A percentile compares a stretch with the other conserved stretches of the same genome.
These are phyloP conservation scores for Drosophila anomelani DNA, from an alignment of 2,888 invertebrate species.

Conservation along the genomic window DNA sequence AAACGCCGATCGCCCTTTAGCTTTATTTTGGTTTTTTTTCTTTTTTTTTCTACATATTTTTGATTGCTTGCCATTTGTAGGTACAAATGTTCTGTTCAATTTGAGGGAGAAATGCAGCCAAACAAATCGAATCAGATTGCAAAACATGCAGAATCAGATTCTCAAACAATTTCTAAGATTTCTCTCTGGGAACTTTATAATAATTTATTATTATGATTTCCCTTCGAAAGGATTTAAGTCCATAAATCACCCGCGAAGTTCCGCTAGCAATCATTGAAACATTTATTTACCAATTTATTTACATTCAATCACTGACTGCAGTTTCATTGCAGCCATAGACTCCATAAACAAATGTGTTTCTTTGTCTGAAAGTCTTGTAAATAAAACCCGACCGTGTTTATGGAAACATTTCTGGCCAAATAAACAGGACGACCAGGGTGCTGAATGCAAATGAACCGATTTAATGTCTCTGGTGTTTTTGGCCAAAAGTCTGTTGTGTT, in stretches of 20 bases:
- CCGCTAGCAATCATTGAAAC: constrained; percentile 5
- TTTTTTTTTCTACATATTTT: neutral
- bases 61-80: constrained; percentile 32
- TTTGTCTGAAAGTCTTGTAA: constrained; percentile 48
- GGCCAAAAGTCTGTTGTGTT: constrained; percentile 27
- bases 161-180: neutral
- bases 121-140: constrained; percentile 13
- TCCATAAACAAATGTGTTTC: constrained; percentile 31
- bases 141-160: neutral
- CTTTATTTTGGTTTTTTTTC: neutral
- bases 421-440: constrained; percentile 53
- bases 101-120: constrained; percentile 12
- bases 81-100: constrained; percentile 17
- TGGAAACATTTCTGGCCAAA: constrained; percentile 46
- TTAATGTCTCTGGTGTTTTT: constrained; percentile 37
- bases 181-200: neutral
- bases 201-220: neutral
- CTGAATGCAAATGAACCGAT: constrained; percentile 35
- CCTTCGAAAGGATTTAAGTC: neutral
- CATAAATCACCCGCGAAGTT: constrained; percentile 10
- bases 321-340: constrained; percentile 20
- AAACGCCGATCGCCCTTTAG: constrained; percentile 44
- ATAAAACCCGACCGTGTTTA: constrained; percentile 52
- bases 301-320: constrained; percentile 28
- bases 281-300: constrained; percentile 15